Conservation (phyloP, 2,797 vertebrate genomes). For the Anas flavirostris region DNA sequence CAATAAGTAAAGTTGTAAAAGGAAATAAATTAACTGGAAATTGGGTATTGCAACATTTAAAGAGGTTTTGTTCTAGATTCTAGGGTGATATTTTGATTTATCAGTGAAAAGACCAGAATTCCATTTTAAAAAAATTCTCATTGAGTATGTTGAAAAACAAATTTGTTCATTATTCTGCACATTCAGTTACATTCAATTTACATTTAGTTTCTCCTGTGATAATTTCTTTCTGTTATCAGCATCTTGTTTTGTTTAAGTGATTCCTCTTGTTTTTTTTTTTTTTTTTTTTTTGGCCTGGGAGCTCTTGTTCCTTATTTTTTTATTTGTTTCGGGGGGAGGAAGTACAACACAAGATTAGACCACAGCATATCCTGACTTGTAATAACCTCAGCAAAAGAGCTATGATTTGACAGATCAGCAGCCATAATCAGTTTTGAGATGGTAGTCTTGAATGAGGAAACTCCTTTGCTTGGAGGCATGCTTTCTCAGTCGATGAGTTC, state of each 20-base stretch:
- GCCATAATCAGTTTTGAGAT: neutral
- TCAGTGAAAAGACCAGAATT: neutral
- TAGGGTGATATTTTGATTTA: neutral
- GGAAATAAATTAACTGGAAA: neutral
- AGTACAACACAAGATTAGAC: neutral
- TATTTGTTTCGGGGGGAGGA: neutral
- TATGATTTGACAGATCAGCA: neutral
- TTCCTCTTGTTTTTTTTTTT: neutral
- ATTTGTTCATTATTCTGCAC: neutral
- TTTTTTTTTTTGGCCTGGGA: neutral
- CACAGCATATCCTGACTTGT: neutral
- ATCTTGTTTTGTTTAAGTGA: neutral
- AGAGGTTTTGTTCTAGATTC: neutral
- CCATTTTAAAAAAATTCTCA: neutral
- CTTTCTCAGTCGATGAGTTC: neutral
- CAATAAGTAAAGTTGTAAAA: neutral
- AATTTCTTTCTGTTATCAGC: neutral
- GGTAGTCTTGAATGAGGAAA: neutral
- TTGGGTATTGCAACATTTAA: neutral
- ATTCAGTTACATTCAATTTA: neutral
- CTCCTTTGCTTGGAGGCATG: neutral
- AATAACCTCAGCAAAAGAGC: neutral
- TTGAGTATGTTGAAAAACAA: neutral
- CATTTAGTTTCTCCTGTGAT: neutral
- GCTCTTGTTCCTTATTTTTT: neutral